These are phyloP conservation scores for Sebastes iracundus DNA, from an alignment of 2,797 vertebrate species.

Conservation along the genomic window DNA sequence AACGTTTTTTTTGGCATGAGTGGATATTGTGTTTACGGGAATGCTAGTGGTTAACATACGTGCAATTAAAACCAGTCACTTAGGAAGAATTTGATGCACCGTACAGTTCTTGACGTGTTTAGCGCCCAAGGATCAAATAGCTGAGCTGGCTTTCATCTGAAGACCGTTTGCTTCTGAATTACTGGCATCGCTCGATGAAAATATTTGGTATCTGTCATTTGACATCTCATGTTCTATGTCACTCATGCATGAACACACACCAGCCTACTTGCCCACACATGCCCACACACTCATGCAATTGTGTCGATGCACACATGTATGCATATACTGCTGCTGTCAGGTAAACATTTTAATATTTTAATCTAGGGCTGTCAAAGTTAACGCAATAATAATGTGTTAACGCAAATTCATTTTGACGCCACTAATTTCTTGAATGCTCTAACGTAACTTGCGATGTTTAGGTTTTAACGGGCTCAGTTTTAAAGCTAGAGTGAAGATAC, in stretches of 20 bases:
- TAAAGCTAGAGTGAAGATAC: too few relatives aligned
- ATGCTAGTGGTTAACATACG: background rate
- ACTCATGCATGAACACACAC: background rate
- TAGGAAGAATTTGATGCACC: background rate
- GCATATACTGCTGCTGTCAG: constrained; percentile 15
- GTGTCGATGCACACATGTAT: background rate
- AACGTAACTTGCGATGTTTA: too few relatives aligned
- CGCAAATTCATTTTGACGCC: too few relatives aligned
- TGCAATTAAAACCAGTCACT: constrained; percentile 26
- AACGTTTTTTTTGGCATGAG: constrained; percentile 6
- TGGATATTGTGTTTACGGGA: constrained; percentile 29
- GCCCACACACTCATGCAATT: background rate
- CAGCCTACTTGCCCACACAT: background rate
- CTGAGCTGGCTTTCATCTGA: constrained; percentile 19
- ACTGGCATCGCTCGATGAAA: constrained; percentile 7
- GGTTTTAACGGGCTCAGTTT: too few relatives aligned
- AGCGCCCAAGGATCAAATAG: constrained; percentile 33
- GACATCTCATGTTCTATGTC: constrained; percentile 3
- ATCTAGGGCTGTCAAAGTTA: too few relatives aligned
- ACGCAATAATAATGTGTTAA: too few relatives aligned
- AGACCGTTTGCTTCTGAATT: background rate
- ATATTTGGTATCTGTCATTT: constrained; percentile 34
- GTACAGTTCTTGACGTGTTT: constrained; percentile 23
- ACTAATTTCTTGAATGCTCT: too few relatives aligned
- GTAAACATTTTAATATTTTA: background rate